A percentile compares a stretch with the other conserved stretches of the same genome.
Conservation (phyloP, 2,797 vertebrate species). For the Lepilemur ruficaudatus region DNA sequence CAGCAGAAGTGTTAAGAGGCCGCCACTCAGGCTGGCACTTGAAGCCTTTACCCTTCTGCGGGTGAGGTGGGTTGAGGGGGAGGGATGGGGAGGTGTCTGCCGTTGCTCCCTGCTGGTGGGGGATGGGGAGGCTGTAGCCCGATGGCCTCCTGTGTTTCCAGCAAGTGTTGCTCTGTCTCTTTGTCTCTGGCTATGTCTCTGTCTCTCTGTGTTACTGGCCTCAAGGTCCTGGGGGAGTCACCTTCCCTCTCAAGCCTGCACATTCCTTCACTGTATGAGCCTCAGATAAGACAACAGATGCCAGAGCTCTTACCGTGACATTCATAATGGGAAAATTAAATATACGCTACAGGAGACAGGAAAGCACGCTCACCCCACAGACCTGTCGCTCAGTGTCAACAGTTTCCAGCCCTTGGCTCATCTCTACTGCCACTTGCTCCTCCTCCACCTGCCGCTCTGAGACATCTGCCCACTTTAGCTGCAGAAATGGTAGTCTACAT, state of each 20-base stretch:
- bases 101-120: fast-evolving
- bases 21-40: neutral
- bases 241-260: neutral
- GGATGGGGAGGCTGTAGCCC: neutral
- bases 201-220: neutral
- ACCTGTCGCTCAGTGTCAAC: neutral
- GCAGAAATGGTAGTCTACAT: neutral
- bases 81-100: neutral
- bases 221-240: neutral
- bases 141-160: neutral
- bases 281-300: neutral
- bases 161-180: neutral
- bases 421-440: neutral
- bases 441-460: neutral
- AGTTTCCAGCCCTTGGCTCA: neutral
- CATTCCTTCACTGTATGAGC: neutral
- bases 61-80: neutral
- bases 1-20: neutral
- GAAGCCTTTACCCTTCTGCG: neutral
- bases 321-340: neutral
- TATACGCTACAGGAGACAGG: fast-evolving
- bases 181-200: neutral
- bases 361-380: fast-evolving
- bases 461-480: neutral
- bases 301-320: neutral